phyloP scores from a whole-genome alignment of 2,113 vertebrate genomes.

The Glaucidium brasilianum region DNA sequence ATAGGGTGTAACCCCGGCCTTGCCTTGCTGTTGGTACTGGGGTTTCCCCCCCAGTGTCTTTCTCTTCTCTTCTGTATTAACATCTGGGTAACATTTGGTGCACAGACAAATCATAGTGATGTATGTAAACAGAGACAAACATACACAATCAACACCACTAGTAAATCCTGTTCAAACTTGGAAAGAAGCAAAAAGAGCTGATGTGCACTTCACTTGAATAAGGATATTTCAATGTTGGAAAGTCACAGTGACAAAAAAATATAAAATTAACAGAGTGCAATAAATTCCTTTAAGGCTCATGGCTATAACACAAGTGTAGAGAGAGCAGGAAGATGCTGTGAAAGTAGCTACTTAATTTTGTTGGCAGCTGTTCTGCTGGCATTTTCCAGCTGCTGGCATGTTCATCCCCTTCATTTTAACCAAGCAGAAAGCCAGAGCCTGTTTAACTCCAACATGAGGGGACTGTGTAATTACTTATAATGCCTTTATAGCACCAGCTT shows the following conservation, averaged over 20 bases:
- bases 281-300: constrained; percentile 47
- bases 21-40: not conserved
- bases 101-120: not conserved
- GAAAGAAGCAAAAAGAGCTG: not conserved
- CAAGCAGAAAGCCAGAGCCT: constrained; percentile 13
- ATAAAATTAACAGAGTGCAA: constrained; percentile 18
- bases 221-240: not conserved
- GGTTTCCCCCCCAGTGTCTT: not conserved
- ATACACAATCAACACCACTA: not conserved
- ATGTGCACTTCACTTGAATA: not conserved
- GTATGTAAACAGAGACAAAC: constrained; percentile 26
- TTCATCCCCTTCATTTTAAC: constrained; percentile 13
- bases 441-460: not conserved
- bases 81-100: not conserved
- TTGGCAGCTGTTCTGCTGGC: constrained; percentile 42
- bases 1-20: not conserved
- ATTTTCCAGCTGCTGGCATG: constrained; percentile 21
- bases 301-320: not conserved
- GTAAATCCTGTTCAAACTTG: not conserved
- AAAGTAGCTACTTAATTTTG: constrained; percentile 34
- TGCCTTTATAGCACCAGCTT: not conserved
- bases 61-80: constrained; percentile 16
- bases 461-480: not conserved
- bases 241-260: constrained; percentile 36
- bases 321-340: not conserved